These are phyloP conservation scores for Cochlearius cochlearius DNA, from an alignment of 2,113 vertebrate genomes.

Conservation along the genomic window DNA sequence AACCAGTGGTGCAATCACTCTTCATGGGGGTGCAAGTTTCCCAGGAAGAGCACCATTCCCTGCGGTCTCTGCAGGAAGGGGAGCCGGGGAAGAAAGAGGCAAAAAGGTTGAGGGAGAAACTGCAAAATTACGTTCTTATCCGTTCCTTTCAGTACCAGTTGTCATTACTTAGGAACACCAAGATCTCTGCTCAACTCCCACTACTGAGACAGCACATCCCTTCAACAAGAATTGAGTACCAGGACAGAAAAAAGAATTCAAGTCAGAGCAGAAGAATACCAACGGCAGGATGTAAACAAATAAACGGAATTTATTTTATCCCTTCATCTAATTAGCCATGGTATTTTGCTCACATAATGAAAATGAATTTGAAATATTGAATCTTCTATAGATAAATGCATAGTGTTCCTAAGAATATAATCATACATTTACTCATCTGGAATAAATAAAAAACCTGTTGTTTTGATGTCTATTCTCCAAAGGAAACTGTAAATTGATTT, in stretches of 20 bases:
- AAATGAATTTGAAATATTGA: background rate
- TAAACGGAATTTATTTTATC: background rate
- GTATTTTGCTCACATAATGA: background rate
- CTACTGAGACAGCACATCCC: background rate
- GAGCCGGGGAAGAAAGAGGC: background rate
- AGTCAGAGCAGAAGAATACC: background rate
- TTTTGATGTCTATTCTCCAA: background rate
- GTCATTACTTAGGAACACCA: background rate
- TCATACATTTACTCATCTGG: background rate
- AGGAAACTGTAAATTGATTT: background rate
- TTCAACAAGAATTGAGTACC: background rate
- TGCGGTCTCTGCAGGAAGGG: background rate
- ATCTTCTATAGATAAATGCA: background rate
- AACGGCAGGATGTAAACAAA: background rate
- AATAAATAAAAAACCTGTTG: background rate
- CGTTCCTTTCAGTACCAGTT: background rate
- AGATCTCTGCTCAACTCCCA: background rate
- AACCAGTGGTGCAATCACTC: background rate
- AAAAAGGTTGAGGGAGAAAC: background rate
- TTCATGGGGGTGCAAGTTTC: background rate
- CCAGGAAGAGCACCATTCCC: background rate
- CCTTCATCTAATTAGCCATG: background rate
- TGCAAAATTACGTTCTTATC: background rate
- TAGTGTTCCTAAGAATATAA: background rate
- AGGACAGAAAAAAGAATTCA: background rate